Evolutionary conservation across 2,797 vertebrate genomes (phyloP), one percentile per base, ranked within the genome.

Genomic region (Enteromius viviparus): DNA sequence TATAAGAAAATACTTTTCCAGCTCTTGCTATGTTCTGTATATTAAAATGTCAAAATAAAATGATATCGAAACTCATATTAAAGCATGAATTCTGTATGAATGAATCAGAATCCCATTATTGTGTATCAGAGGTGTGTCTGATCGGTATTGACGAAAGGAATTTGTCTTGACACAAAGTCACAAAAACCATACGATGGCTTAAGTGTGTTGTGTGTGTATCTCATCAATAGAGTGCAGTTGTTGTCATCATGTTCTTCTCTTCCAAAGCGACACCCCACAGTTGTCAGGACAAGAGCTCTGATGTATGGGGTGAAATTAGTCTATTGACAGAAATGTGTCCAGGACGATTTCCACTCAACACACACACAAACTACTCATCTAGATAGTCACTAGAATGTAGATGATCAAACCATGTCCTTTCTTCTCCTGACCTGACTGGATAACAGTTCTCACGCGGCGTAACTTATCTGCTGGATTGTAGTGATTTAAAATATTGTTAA

Each of bases 291-390:
- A 82, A 69, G 72, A 64, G 47, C 72, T 82, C 64, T 58, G 81
- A 82, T 82, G 81, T 82, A 82, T 76, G 45, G 34, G 62, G 34
- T 76, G 23, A 76, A 65, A 82, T 82, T 1, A 69, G 72, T 40
- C 72, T 82, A 76, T 82, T 82, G 81, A 82, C 72, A 82, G 72
- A 49, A 76, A 82, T 82, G 81, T 69, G 81, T 76, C 62, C 23
- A 47, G 19, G 64, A 45, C 49, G 17, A 76, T 65, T 51, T 23
- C 34, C 34, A 47, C 72, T 76, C 6, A 26, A 49, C 23, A 75
- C 42, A 53, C 64, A 37, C 64, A 53, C 71, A 60, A 4, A 60
- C 70, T 51, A 75, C 60, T 45, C 23, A 19, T 17, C 47, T 32
- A 12, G n/a, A 62, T 26, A 8, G 5, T 19, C 34, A 53, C 58